A percentile compares a stretch with the other conserved stretches of the same genome.
These are phyloP conservation scores for Hephaestus fuliginosus DNA, from an alignment of 2,797 vertebrate genomes.

Conservation along the genomic window DNA sequence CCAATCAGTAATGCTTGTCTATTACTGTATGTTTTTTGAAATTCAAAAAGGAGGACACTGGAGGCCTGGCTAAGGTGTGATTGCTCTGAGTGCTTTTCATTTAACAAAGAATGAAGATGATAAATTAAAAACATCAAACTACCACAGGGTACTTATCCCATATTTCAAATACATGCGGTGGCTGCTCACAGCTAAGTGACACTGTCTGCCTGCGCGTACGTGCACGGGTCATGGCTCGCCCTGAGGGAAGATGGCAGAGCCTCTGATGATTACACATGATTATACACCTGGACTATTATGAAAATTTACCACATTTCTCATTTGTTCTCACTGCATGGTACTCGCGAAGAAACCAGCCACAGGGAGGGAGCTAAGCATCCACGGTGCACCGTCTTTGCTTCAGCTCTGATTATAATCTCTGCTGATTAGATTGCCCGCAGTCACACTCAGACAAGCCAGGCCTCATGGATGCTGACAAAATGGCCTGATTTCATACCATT, in stretches of 20 bases:
- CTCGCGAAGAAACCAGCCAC: constrained; percentile 33
- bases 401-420: constrained; percentile 67
- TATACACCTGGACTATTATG: constrained; percentile 44
- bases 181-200: constrained; percentile 9
- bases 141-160: not conserved
- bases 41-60: not conserved
- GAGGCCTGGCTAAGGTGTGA: not conserved
- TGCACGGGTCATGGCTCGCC: constrained; percentile 24
- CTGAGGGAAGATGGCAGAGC: constrained; percentile 16
- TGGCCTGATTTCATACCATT: constrained; percentile 43
- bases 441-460: constrained; percentile 49
- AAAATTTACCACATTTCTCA: constrained; percentile 43
- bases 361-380: constrained; percentile 31
- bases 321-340: constrained; percentile 25
- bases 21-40: not conserved
- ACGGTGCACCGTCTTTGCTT: constrained; percentile 27
- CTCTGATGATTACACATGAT: constrained; percentile 49
- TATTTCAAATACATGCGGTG: not conserved
- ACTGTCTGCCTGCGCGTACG: not conserved
- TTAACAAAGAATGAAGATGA: not conserved
- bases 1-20: not conserved
- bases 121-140: not conserved
- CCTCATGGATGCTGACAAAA: constrained; percentile 54
- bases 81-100: not conserved
- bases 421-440: constrained; percentile 65